Evolutionary conservation across 1,140 invertebrate genomes (phyloP).

Genomic region (Drosophila repleta): DNA sequence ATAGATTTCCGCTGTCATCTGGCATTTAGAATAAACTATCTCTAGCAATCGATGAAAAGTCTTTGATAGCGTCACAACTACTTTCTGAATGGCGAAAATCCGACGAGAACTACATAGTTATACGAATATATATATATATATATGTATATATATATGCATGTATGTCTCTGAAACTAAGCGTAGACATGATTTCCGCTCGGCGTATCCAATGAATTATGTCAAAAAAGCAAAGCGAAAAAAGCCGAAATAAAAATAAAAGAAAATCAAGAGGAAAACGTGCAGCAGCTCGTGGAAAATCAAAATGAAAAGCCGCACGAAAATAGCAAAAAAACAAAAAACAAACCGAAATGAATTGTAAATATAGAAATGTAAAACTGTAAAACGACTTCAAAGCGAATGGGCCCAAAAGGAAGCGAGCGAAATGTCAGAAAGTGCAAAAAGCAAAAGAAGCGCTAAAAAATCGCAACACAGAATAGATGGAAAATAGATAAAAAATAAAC

Average conservation of each 20-base stretch:
- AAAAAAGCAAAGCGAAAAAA: constrained; percentile 31
- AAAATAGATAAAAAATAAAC: not conserved
- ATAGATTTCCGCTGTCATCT: not conserved
- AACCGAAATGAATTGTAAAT: constrained; percentile 26
- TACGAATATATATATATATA: not conserved
- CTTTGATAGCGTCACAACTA: not conserved
- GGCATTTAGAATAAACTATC: not conserved
- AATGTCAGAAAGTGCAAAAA: constrained; percentile 24
- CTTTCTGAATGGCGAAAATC: constrained; percentile 10
- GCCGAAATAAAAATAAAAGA: too few species aligned
- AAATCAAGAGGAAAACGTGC: constrained; percentile 7
- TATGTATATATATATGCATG: not conserved
- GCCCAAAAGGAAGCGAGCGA: constrained; percentile 24
- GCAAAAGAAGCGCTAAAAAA: constrained; percentile 42
- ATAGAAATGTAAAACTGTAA: constrained; percentile 42
- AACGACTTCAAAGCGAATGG: constrained; percentile 44
- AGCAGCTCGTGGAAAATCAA: constrained; percentile 49
- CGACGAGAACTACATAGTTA: not conserved
- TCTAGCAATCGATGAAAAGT: not conserved
- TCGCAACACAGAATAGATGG: not conserved
- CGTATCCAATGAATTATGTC: constrained; percentile 67
- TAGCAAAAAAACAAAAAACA: constrained; percentile 31
- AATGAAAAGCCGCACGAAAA: constrained; percentile 49
- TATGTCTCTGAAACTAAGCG: constrained; percentile 46
- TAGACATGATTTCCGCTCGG: constrained; percentile 71